Evolutionary conservation across 1,140 invertebrate genomes (phyloP).

Genomic region (Meloidogyne floridensis): DNA sequence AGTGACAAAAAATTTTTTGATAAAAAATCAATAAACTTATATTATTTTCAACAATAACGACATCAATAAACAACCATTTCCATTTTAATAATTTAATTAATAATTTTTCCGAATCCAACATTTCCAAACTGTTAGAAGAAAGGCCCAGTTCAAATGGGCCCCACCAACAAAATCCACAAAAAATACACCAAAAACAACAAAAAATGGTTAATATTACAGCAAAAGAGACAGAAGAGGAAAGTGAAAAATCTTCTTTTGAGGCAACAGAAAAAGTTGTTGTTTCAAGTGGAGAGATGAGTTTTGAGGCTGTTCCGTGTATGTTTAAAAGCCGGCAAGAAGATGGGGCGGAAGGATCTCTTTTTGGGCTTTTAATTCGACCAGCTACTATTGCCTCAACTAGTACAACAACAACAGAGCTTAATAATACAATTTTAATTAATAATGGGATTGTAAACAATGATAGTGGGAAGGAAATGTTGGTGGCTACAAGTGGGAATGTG

Average conservation of each 20-base stretch:
- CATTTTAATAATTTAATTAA: too few species aligned
- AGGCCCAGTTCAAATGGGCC: constrained; percentile 3
- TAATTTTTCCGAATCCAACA: background rate
- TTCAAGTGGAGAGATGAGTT: constrained; percentile 38
- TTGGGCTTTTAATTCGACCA: constrained; percentile 47
- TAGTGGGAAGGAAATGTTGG: background rate
- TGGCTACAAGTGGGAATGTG: background rate
- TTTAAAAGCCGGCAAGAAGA: constrained; percentile 44
- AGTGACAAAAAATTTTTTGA: too few species aligned
- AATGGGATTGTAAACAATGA: background rate
- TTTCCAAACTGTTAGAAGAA: background rate
- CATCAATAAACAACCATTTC: too few species aligned
- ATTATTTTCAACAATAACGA: too few species aligned
- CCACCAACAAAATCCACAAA: background rate
- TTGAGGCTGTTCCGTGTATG: constrained; percentile 47
- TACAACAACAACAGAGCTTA: constrained; percentile 1
- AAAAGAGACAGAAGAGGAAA: background rate
- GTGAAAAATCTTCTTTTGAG: background rate
- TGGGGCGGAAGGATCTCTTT: constrained; percentile 44
- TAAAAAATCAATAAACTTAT: too few species aligned
- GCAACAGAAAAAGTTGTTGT: background rate
- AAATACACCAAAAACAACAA: background rate
- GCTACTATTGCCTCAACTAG: background rate
- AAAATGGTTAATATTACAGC: background rate
- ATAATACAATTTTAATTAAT: background rate